Evolutionary conservation across 2,888 invertebrate species (phyloP).

Genomic region (Melinaea menophilus): DNA sequence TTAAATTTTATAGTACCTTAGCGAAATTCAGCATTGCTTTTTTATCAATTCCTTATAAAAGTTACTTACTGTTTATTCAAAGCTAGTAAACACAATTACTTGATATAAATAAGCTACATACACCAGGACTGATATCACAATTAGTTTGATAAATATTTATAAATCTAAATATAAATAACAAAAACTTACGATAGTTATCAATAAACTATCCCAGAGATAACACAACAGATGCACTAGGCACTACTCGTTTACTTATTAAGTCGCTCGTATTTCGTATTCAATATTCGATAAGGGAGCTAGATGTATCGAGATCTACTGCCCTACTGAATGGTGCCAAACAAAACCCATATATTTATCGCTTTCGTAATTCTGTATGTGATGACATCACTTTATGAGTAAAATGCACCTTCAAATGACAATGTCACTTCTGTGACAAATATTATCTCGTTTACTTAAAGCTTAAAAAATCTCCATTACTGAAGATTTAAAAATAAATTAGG

Average conservation of each 20-base stretch:
- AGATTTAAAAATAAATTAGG: no score
- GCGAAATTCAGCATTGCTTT: background rate
- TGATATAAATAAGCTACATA: no score
- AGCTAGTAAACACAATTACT: no score
- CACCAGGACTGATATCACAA: no score
- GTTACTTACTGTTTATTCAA: no score
- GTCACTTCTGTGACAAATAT: constrained; percentile 16
- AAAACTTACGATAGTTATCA: background rate
- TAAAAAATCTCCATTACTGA: no score
- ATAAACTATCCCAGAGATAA: background rate
- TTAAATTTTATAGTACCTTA: background rate
- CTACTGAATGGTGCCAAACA: constrained; percentile 61
- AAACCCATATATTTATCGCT: constrained; percentile 57
- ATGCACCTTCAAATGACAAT: constrained; percentile 29
- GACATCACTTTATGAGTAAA: constrained; percentile 62
- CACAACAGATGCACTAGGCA: background rate
- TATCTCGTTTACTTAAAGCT: constrained; percentile 3
- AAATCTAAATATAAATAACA: background rate
- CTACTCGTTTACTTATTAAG: constrained; percentile 6
- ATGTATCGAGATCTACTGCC: constrained; percentile 52
- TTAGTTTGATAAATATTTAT: background rate
- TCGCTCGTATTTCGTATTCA: constrained; percentile 36
- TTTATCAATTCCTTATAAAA: no score
- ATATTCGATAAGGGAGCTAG: constrained; percentile 39
- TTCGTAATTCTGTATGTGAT: constrained; percentile 52